These are phyloP conservation scores for Noctilio leporinus DNA, from an alignment of 2,113 vertebrate genomes.

Conservation along the genomic window DNA sequence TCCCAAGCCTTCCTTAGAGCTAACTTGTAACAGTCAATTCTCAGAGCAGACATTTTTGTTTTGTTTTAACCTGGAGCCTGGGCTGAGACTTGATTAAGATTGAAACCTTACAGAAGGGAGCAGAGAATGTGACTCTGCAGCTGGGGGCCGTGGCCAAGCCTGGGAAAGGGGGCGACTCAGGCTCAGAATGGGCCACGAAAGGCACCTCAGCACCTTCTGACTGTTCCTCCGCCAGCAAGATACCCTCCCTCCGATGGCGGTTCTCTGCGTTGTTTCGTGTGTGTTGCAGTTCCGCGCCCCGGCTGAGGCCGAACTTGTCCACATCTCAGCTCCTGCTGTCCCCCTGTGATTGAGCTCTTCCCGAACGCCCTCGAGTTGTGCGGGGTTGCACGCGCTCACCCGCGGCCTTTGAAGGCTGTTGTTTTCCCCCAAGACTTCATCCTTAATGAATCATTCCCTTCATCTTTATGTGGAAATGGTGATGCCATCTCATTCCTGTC, in stretches of 20 bases:
- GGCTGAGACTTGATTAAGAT: not conserved
- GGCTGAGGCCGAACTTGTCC: not conserved
- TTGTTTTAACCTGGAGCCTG: not conserved
- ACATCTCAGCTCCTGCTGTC: not conserved
- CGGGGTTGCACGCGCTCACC: not conserved
- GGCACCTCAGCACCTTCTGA: not conserved
- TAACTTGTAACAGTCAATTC: not conserved
- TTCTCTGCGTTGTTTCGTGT: not conserved
- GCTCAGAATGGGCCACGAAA: not conserved
- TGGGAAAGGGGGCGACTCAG: not conserved
- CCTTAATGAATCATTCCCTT: not conserved
- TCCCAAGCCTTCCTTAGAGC: not conserved
- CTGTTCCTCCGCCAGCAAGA: not conserved
- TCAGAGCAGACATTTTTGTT: not conserved
- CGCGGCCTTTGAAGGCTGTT: not conserved
- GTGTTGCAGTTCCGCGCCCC: not conserved
- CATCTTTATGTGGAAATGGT: not conserved
- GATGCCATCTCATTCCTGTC: not conserved
- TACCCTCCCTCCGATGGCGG: not conserved
- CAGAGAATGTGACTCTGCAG: not conserved
- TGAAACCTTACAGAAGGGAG: not conserved
- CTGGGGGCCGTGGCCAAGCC: not conserved
- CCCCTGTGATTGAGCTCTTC: not conserved
- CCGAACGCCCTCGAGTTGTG: not conserved
- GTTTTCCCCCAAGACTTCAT: not conserved